Base-by-base conservation (phyloP, 2,888 invertebrate genomes). In the Hofmannophila pseudospretella region DNA sequence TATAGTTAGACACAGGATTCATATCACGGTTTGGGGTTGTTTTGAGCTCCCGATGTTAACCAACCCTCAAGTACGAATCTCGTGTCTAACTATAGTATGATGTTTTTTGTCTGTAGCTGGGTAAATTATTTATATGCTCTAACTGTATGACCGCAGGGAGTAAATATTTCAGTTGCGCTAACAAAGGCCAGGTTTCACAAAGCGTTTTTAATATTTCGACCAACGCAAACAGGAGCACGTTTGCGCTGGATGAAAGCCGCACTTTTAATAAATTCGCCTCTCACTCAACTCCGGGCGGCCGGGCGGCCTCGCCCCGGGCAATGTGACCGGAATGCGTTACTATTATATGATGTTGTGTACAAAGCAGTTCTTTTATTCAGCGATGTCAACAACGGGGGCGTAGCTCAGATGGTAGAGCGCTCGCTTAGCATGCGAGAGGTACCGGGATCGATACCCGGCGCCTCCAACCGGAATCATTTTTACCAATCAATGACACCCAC, bases 391-490 rank as follows among this genome's bases (percentile, higher is more conserved):
- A 20, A 8, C 22, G 69, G 69, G 70, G 71, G 71, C 66, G 71
- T 71, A 71, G 71, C 71, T 71, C 71, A 71, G 71, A 71, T 71
- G 77, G 77, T 78, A 77, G 77, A 78, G 77, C 77, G 49, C 60
- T 62, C 68, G 80, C 78, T 78, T 78, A 78, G 80, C 80, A 79
- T 80, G 79, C 65, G 85, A 87, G 85, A 86, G 82, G 85, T 86
- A 85, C 84, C 81, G 86, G 85, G 84, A 85, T 86, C 84, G 82
- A 86, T 84, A 81, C 84, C 82, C 82, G 82, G 84, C 84, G 80
- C 84, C 82, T 86, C 81, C 84, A 39, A n/a, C n/a, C n/a, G n/a
- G n/a, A n/a, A 12, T 28, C 4, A 28, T 51, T 55, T 51, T 36
- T 31, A 7, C 8, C n/a, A 8, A 23, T 30, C 10, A 4, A 16